A percentile compares a stretch with the other conserved stretches of the same genome.
Evolutionary conservation across 2,797 vertebrate genomes (phyloP).

Genomic region (Neomorphus geoffroyi): DNA sequence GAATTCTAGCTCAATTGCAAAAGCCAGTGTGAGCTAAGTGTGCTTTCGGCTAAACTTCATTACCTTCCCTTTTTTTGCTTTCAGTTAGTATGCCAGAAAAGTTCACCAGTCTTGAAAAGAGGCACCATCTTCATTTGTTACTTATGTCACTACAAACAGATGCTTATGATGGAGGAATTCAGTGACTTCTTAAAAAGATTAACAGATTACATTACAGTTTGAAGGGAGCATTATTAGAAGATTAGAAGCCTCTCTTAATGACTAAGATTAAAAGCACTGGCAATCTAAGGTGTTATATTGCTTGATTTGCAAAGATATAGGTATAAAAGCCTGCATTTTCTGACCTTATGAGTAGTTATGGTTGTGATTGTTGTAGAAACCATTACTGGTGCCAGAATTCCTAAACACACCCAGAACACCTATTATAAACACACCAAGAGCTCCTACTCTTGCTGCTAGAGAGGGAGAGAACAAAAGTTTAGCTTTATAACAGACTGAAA

Average conservation of each 20-base stretch:
- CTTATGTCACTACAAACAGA: conserved; percentile 7
- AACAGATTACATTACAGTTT: conserved; percentile 42
- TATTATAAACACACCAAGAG: neutral
- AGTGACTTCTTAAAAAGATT: conserved; percentile 38
- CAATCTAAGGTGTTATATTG: neutral
- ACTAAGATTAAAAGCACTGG: conserved; percentile 9
- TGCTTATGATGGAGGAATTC: conserved; percentile 30
- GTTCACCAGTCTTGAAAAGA: neutral
- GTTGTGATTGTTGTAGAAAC: neutral
- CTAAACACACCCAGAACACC: neutral
- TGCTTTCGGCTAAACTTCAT: neutral
- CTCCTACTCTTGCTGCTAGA: neutral
- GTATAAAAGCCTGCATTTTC: conserved; percentile 5
- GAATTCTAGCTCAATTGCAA: neutral
- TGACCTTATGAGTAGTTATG: neutral
- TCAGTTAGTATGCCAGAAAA: neutral
- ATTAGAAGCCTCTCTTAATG: conserved; percentile 39
- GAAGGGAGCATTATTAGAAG: conserved; percentile 17
- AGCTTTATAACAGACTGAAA: neutral
- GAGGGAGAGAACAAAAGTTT: neutral
- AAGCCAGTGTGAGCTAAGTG: neutral
- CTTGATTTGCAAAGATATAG: neutral
- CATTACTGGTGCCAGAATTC: neutral
- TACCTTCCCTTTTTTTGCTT: neutral
- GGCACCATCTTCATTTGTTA: neutral